Percentiles rank a stretch among this genome's conserved stretches.
Evolutionary conservation across 2,113 vertebrate species (phyloP).

Genomic region (Rana temporaria): DNA sequence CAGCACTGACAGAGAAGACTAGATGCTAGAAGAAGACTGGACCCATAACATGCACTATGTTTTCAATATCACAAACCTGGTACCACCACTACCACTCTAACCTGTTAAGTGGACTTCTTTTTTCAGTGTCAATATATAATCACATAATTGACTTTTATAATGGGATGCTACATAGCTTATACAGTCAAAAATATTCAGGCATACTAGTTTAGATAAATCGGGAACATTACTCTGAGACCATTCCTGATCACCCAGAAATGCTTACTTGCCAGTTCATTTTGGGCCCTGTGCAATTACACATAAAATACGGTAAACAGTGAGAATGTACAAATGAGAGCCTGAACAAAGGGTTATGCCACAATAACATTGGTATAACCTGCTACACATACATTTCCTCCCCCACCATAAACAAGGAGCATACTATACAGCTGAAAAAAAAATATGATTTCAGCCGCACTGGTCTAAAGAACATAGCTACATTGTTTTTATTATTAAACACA

Average conservation of each 20-base stretch:
- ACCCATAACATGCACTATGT: no score
- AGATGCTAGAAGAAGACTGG: no score
- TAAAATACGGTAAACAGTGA: not conserved
- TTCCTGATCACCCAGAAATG: not conserved
- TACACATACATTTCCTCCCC: conserved; percentile 23
- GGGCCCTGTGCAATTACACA: not conserved
- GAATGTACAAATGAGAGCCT: not conserved
- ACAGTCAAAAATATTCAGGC: no score
- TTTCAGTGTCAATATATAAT: no score
- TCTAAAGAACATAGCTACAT: not conserved
- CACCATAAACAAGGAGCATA: not conserved
- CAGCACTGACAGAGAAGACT: no score
- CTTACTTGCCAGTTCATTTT: not conserved
- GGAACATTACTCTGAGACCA: no score
- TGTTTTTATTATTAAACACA: conserved; percentile 6
- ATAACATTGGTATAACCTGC: conserved; percentile 23
- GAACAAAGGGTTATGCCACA: not conserved
- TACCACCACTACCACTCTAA: no score
- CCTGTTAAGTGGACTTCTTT: no score
- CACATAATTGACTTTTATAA: no score
- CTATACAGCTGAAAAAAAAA: not conserved
- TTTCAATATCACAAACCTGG: no score
- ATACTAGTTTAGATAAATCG: no score
- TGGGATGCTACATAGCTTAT: no score
- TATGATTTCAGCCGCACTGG: not conserved